Base-by-base conservation (phyloP, 2,888 invertebrate genomes). In the Shargacucullia verbasci region DNA sequence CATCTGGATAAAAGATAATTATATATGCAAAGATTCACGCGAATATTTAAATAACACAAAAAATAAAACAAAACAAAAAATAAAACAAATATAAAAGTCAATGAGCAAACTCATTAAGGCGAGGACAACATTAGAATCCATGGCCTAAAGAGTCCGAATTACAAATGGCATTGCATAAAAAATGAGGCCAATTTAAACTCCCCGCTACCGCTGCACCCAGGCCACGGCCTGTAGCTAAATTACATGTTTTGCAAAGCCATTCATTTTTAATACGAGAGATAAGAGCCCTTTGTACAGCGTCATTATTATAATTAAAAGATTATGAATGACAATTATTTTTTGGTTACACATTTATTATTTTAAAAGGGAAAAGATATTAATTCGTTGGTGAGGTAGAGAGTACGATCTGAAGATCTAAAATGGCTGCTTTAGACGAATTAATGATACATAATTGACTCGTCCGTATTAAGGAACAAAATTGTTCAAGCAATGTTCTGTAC, bases 261-360 rank as follows among this genome's bases (percentile, higher is more conserved):
- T 63, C 10, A 53, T 61, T 61, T 64, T 54, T 55, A 68, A 66
- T 54, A 46, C 44, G 29, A 49, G 5, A 59, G 59, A 61, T 61
- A 61, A 55, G 52, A 7, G 14, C 8, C 41, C 54, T 73, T 70
- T 70, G 59, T 59, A 52, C 55, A 5, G 27, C 27, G 43, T 65
- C 55, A 62, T 73, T 61, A 60, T 41, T 54, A 29, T 62, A 70
- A 70, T 70, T 56, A 66, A 66, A 73, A 66, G 52, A 73, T 66
- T 59, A 47, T 27, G 40, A 60, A 56, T 54, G 20, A 39, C 13
- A 48, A 45, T 67, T 55, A 47, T 47, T 53, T 62, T 58, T 53
- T 38, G 46, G 45, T 38, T 37, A 39, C 20, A 9, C 31, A 13
- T 58, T 55, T 31, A 45, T 55, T 64, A 63, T 49, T 69, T 44